Percentiles rank a stretch among this genome's conserved stretches.
phyloP scores from a whole-genome alignment of 2,797 vertebrate species.

The Anguilla marmorata region DNA sequence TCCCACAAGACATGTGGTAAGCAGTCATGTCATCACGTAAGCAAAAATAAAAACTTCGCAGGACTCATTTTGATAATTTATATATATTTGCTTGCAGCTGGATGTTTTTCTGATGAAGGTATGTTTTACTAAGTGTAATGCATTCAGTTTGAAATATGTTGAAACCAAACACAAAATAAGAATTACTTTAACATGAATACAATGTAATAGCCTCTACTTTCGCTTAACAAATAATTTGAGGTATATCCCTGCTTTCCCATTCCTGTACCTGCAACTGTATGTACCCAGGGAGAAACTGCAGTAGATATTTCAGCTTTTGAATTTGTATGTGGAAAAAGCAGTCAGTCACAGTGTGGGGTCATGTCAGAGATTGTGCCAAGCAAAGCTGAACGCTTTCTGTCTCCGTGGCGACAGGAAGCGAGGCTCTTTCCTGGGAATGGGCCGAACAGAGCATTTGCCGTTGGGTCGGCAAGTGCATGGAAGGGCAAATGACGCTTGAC shows the following conservation, averaged over 20 bases:
- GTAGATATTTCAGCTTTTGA: background rate
- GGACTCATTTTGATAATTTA: background rate
- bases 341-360: background rate
- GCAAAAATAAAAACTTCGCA: background rate
- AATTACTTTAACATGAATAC: background rate
- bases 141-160: background rate
- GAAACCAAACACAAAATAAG: background rate
- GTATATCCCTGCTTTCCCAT: background rate
- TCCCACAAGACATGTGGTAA: background rate
- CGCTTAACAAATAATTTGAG: background rate
- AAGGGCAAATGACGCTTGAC: background rate
- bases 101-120: background rate
- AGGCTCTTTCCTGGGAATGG: conserved; percentile 21
- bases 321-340: conserved; percentile 12
- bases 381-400: background rate
- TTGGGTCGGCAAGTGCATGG: background rate
- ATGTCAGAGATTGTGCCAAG: background rate
- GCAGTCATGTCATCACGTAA: background rate
- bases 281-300: background rate
- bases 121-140: background rate
- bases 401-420: conserved; percentile 15
- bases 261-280: background rate
- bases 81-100: background rate
- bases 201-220: background rate
- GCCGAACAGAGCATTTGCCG: background rate